Evolutionary conservation across 1,140 invertebrate genomes (phyloP).

Genomic region (Nasonia vitripennis): DNA sequence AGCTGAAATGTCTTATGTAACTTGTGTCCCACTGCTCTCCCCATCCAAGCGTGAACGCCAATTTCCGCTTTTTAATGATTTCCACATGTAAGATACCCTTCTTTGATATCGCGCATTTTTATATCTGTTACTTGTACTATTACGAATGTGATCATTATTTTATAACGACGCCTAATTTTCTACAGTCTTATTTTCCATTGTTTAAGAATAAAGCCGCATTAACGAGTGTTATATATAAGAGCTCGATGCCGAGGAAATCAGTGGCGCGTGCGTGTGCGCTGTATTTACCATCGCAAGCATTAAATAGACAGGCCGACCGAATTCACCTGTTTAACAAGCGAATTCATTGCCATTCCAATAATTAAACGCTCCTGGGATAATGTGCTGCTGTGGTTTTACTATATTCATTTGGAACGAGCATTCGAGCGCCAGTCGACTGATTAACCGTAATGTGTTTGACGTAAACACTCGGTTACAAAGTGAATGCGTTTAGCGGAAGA

Average conservation of each 20-base stretch:
- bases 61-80: constrained; percentile 15
- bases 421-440: not conserved
- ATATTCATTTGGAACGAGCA: not conserved
- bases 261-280: too few relatives aligned
- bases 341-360: not conserved
- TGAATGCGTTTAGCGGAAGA: not conserved
- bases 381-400: not conserved
- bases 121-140: too few relatives aligned
- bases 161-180: too few relatives aligned
- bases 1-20: not conserved
- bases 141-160: too few relatives aligned
- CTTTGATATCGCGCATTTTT: too few relatives aligned
- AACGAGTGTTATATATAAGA: too few relatives aligned
- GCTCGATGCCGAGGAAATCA: too few relatives aligned
- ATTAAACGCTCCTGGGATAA: constrained; percentile 3
- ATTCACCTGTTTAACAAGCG: not conserved
- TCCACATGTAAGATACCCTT: not conserved
- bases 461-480: constrained; percentile 1
- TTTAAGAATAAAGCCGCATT: too few relatives aligned
- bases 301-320: not conserved
- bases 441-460: not conserved
- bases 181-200: too few relatives aligned
- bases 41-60: not conserved
- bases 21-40: not conserved
- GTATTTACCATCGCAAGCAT: not conserved